Conservation (phyloP, 30 jellyfish, hydroid and myxozoan genomes). For the Aurelia aurita complex sp. Pacific region DNA sequence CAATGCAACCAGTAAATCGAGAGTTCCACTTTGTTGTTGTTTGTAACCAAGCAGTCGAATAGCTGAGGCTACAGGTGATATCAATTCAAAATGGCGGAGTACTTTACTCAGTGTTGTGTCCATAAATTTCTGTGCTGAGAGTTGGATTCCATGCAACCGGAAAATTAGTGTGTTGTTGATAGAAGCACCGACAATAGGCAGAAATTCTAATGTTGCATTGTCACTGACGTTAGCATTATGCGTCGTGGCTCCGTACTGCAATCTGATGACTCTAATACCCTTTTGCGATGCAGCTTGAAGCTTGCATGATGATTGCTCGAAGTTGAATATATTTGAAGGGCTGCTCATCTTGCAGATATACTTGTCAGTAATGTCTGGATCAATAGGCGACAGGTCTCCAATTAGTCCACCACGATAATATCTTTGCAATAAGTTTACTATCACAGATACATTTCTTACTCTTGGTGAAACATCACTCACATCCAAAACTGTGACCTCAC, state of each 20-base stretch:
- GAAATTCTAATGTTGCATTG: slow-evolving; percentile 27
- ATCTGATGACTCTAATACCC: neutral
- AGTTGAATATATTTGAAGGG: slow-evolving; percentile 38
- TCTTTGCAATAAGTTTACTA: slow-evolving; percentile 41
- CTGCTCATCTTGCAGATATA: slow-evolving; percentile 51
- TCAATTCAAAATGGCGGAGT: slow-evolving; percentile 1
- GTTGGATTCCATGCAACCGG: slow-evolving; percentile 34
- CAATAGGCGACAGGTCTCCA: slow-evolving; percentile 90
- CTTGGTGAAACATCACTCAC: slow-evolving; percentile 72
- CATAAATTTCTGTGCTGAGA: slow-evolving; percentile 20
- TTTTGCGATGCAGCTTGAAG: slow-evolving; percentile 68
- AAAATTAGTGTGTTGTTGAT: slow-evolving; percentile 35
- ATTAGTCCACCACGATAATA: slow-evolving; percentile 45
- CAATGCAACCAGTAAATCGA: slow-evolving; percentile 18
- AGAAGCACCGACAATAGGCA: slow-evolving; percentile 28
- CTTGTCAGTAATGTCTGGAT: slow-evolving; percentile 65
- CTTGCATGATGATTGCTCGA: slow-evolving; percentile 49
- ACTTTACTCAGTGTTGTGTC: slow-evolving; percentile 11
- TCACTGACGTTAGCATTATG: slow-evolving; percentile 2
- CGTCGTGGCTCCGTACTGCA: slow-evolving; percentile 22
- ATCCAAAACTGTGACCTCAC: slow-evolving; percentile 51
- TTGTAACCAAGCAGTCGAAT: slow-evolving; percentile 50
- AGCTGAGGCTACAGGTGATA: slow-evolving; percentile 19
- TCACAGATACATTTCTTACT: slow-evolving; percentile 52
- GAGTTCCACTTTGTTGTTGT: slow-evolving; percentile 12